phyloP scores from a whole-genome alignment of 2,113 vertebrate species.

The Pteruthius melanotis region DNA sequence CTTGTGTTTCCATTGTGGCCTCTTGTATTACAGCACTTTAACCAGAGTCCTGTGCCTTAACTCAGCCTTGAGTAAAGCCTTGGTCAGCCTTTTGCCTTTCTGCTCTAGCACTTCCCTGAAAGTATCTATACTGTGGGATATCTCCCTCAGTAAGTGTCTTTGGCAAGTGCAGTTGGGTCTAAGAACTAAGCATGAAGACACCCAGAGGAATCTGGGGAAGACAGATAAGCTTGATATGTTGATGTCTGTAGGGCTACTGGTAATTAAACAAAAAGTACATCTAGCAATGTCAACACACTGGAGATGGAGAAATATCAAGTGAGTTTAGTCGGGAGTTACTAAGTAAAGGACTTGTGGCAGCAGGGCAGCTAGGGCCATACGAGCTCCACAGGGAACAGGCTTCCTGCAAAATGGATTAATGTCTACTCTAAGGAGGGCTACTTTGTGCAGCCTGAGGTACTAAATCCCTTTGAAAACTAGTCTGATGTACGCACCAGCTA shows the following conservation, averaged over 20 bases:
- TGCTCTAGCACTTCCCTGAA: not conserved
- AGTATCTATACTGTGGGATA: not conserved
- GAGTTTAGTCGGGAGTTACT: not conserved
- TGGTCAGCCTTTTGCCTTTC: not conserved
- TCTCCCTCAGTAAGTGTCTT: not conserved
- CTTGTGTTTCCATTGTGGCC: not conserved
- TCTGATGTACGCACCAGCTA: not conserved
- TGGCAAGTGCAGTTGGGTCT: not conserved
- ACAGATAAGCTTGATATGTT: not conserved
- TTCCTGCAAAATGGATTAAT: not conserved
- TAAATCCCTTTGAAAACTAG: slow-evolving; percentile 5
- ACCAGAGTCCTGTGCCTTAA: not conserved
- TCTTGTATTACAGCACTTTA: not conserved
- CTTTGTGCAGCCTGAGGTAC: not conserved
- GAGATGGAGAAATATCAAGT: not conserved
- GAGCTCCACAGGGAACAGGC: not conserved
- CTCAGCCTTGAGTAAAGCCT: not conserved
- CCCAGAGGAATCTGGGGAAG: not conserved
- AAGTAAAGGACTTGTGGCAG: not conserved
- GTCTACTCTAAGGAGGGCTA: not conserved
- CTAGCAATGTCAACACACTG: not conserved
- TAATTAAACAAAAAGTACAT: not conserved
- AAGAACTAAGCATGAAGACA: not conserved
- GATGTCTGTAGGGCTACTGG: not conserved
- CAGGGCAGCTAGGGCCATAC: not conserved